Evolutionary conservation across 2,888 invertebrate genomes (phyloP).

Genomic region (Digitonthophagus gazella): DNA sequence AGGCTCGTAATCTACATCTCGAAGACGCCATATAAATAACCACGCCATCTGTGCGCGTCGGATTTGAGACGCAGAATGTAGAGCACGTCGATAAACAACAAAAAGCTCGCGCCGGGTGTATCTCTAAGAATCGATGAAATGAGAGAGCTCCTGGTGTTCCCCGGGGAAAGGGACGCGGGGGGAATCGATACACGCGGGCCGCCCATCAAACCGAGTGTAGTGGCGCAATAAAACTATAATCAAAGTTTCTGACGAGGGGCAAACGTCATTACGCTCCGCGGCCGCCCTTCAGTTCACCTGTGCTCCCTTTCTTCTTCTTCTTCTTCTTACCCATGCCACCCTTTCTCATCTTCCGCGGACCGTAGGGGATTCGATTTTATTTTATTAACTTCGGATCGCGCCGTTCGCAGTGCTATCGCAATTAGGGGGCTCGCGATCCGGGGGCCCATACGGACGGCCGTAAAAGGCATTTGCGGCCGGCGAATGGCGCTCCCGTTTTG

Average conservation of each 20-base stretch:
- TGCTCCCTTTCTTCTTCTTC: slow-evolving; percentile 36
- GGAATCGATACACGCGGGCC: slow-evolving; percentile 1
- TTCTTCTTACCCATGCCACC: background rate
- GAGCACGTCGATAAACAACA: slow-evolving; percentile 8
- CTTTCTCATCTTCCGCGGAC: background rate
- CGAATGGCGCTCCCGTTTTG: background rate
- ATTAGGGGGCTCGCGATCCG: background rate
- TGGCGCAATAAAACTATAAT: slow-evolving; percentile 35
- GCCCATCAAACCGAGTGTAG: slow-evolving; percentile 26
- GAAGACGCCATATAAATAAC: background rate
- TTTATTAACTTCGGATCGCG: slow-evolving; percentile 8
- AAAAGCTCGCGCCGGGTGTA: slow-evolving; percentile 4
- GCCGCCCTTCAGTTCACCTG: slow-evolving; percentile 38
- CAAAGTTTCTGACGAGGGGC: slow-evolving; percentile 37
- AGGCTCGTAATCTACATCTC: background rate
- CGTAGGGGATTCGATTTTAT: slow-evolving; percentile 11
- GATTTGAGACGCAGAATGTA: background rate
- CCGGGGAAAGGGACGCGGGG: background rate
- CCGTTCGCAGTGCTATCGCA: slow-evolving; percentile 8
- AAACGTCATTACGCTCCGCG: slow-evolving; percentile 37
- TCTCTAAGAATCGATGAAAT: slow-evolving; percentile 6
- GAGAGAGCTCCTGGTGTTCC: background rate
- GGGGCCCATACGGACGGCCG: background rate
- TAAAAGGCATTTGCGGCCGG: background rate
- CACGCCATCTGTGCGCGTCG: background rate